Evolutionary conservation across 2,797 vertebrate genomes (phyloP).

Genomic region (Calcarius lapponicus): DNA sequence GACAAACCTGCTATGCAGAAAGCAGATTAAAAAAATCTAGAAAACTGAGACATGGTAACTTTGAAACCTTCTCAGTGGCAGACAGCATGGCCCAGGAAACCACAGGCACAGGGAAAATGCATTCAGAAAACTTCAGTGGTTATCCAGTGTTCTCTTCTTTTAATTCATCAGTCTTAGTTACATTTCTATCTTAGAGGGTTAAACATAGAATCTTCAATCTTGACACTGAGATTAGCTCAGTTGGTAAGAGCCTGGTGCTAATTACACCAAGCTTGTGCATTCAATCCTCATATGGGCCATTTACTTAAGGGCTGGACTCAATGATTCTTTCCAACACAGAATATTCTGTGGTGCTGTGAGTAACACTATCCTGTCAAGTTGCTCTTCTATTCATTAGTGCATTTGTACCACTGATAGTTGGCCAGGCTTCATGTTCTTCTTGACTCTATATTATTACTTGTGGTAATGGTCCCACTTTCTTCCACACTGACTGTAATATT

Average conservation of each 20-base stretch:
- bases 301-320: not conserved
- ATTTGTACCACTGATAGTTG: not conserved
- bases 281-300: not conserved
- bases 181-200: not conserved
- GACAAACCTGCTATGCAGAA: not conserved
- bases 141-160: not conserved
- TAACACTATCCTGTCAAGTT: not conserved
- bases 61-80: not conserved
- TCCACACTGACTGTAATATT: not conserved
- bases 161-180: not conserved
- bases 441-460: not conserved
- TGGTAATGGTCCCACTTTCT: not conserved
- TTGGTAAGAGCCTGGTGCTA: not conserved
- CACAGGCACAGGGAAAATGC: not conserved
- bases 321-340: not conserved
- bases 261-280: too few relatives aligned
- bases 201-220: not conserved
- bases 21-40: not conserved
- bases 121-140: not conserved
- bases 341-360: not conserved
- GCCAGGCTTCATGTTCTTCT: not conserved
- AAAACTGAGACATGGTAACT: not conserved
- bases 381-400: not conserved
- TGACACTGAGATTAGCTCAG: not conserved
- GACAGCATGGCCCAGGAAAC: not conserved